These are phyloP conservation scores for Heliconius himera DNA, from an alignment of 1,140 invertebrate genomes.

Conservation along the genomic window DNA sequence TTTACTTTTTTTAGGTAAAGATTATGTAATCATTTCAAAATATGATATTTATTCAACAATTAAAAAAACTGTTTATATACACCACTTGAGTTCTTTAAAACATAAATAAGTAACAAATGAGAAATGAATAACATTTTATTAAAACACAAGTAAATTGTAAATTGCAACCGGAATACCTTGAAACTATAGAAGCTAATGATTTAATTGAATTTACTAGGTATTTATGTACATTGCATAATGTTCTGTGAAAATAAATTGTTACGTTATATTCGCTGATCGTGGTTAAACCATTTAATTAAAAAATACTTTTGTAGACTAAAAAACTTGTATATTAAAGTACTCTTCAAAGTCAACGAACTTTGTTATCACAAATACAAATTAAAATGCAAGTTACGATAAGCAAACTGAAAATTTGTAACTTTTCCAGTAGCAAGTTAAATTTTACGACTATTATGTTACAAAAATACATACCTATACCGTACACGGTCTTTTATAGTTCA, in stretches of 20 bases:
- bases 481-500: no score
- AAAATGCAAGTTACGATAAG: slow-evolving; percentile 19
- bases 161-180: slow-evolving; percentile 10
- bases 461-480: neutral
- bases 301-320: neutral
- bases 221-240: neutral
- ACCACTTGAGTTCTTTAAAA: neutral
- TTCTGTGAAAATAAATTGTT: neutral
- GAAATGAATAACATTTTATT: neutral
- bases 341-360: slow-evolving; percentile 13
- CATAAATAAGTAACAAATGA: neutral
- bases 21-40: no score
- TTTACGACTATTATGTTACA: neutral
- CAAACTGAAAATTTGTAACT: slow-evolving; percentile 1
- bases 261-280: neutral
- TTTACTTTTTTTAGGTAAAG: no score
- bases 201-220: slow-evolving; percentile 12
- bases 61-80: no score
- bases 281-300: neutral
- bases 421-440: neutral
- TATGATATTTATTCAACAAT: no score
- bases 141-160: neutral
- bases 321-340: neutral
- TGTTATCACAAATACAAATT: slow-evolving; percentile 20
- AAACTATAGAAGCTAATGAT: neutral